phyloP scores from a whole-genome alignment of 2,113 vertebrate genomes.

The Sterrhoptilus dennistouni region DNA sequence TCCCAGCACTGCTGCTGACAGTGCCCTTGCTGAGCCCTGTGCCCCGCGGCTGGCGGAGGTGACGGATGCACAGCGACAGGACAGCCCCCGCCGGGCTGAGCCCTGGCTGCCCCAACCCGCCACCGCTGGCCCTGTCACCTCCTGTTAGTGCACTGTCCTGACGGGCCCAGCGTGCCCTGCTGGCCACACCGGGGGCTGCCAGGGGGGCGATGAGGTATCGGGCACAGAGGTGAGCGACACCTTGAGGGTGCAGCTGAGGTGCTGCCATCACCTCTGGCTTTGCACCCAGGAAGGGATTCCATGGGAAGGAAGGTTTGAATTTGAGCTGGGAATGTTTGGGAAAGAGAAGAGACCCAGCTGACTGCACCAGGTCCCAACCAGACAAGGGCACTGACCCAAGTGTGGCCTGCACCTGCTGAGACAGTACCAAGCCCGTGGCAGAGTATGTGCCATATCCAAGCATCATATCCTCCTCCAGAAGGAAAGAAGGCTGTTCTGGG shows the following conservation, averaged over 20 bases:
- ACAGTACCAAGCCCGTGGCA: fast-evolving
- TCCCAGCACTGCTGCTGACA: not conserved
- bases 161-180: fast-evolving
- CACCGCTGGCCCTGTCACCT: not conserved
- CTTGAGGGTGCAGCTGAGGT: not conserved
- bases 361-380: not conserved
- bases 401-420: fast-evolving
- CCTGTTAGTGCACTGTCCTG: fast-evolving
- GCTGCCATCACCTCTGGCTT: not conserved
- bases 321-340: not conserved
- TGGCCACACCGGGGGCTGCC: fast-evolving
- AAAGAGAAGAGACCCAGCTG: not conserved
- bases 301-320: not conserved
- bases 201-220: fast-evolving
- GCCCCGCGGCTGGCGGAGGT: not conserved
- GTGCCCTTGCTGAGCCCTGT: not conserved
- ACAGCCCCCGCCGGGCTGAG: not conserved
- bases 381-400: fast-evolving
- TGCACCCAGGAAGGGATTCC: not conserved
- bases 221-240: not conserved
- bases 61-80: not conserved
- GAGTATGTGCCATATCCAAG: not conserved
- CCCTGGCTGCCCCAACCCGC: fast-evolving
- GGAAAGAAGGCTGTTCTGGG: not conserved
- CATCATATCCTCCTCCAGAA: not conserved